Evolutionary conservation across 2,113 vertebrate genomes (phyloP).

Genomic region (Gallinago jamesoni): DNA sequence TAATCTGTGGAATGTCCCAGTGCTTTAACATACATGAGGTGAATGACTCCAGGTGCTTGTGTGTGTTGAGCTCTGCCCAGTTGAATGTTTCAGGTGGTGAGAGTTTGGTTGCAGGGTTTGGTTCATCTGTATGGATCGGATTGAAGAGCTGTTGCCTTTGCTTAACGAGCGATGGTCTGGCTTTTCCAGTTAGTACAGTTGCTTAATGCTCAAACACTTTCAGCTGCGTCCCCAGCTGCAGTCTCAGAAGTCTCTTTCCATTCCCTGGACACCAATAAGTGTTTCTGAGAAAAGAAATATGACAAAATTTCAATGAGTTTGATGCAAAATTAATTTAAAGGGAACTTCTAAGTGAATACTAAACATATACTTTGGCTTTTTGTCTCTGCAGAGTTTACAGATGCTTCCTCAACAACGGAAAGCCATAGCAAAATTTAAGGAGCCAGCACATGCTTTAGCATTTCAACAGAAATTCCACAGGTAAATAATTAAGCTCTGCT

Average conservation of each 20-base stretch:
- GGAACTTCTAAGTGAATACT: neutral
- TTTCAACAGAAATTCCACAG: slow-evolving; percentile 98
- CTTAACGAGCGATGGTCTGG: neutral
- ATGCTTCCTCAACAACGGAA: slow-evolving; percentile 97
- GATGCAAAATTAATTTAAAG: neutral
- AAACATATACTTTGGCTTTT: neutral
- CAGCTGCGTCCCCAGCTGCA: neutral
- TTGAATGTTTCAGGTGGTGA: neutral
- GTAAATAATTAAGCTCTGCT: slow-evolving; percentile 69
- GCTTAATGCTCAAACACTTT: neutral
- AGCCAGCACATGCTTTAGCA: slow-evolving; percentile 86
- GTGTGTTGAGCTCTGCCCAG: neutral
- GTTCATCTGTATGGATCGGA: neutral
- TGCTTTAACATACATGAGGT: neutral
- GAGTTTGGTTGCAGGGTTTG: neutral
- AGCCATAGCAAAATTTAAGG: slow-evolving; percentile 92
- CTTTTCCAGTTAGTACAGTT: neutral
- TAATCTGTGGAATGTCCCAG: neutral
- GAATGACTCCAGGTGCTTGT: neutral
- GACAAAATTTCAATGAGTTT: neutral
- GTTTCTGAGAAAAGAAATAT: neutral
- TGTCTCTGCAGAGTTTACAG: slow-evolving; percentile 85
- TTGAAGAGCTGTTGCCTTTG: neutral
- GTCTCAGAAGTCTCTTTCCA: neutral
- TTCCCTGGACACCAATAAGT: neutral